Evolutionary conservation across 2,113 vertebrate genomes (phyloP).

Genomic region (Microtus ochrogaster): DNA sequence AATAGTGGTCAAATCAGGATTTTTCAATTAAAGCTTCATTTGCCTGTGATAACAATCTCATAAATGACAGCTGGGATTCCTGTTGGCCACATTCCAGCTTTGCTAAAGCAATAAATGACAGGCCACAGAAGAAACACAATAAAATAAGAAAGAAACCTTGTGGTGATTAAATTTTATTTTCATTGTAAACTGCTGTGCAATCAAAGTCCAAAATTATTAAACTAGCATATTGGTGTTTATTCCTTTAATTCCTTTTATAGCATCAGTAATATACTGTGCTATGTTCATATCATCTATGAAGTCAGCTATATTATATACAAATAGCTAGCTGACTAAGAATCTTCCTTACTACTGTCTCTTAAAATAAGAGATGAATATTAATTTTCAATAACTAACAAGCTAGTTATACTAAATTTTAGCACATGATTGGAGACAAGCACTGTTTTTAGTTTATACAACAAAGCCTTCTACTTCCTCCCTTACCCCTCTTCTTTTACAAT

Average conservation of each 20-base stretch:
- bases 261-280: not conserved
- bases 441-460: not conserved
- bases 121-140: not conserved
- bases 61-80: not conserved
- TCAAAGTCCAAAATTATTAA: slow-evolving; percentile 4
- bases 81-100: not conserved
- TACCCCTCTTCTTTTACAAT: not conserved
- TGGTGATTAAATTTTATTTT: slow-evolving; percentile 7
- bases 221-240: not conserved
- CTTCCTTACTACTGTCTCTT: not conserved
- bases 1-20: not conserved
- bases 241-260: not conserved
- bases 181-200: not conserved
- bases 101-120: not conserved
- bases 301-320: not conserved
- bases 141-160: not conserved
- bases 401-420: not conserved
- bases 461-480: not conserved
- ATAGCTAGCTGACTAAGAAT: not conserved
- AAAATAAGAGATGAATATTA: not conserved
- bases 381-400: not conserved
- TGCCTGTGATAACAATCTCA: not conserved
- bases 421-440: not conserved
- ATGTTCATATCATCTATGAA: not conserved
- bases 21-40: not conserved